phyloP scores from a whole-genome alignment of 2,113 vertebrate species.

The Ondatra zibethicus region DNA sequence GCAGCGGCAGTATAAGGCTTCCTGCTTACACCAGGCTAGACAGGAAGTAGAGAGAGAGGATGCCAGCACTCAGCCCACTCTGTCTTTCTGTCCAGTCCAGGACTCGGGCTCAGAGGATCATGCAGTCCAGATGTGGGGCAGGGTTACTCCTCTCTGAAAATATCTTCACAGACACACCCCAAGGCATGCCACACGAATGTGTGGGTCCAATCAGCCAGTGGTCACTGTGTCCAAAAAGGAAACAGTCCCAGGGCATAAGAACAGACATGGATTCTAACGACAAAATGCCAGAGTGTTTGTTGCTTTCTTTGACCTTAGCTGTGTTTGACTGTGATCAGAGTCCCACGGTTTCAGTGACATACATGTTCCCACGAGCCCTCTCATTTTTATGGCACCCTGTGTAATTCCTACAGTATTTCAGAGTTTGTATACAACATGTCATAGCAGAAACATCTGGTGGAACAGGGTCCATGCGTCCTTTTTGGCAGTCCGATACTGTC shows the following conservation, averaged over 20 bases:
- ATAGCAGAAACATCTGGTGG: background rate
- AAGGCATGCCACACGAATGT: background rate
- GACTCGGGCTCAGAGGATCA: background rate
- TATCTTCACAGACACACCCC: background rate
- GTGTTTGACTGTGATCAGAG: background rate
- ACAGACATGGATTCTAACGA: background rate
- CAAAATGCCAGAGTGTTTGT: background rate
- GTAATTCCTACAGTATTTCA: background rate
- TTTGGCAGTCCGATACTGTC: background rate
- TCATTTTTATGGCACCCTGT: background rate
- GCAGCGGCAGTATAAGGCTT: background rate
- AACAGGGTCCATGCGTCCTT: background rate
- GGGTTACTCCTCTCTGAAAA: background rate
- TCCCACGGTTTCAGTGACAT: background rate
- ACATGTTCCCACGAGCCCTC: background rate
- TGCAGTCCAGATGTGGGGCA: background rate
- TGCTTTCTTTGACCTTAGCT: background rate
- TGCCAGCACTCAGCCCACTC: background rate
- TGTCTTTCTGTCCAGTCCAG: background rate
- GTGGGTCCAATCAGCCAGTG: background rate
- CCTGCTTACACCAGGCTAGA: no score
- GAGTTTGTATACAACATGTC: no score
- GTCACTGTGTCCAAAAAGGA: background rate
- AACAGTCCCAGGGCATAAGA: background rate
- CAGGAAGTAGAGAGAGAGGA: background rate